phyloP scores from a whole-genome alignment of 1,140 invertebrate genomes.

The Arion vulgaris region DNA sequence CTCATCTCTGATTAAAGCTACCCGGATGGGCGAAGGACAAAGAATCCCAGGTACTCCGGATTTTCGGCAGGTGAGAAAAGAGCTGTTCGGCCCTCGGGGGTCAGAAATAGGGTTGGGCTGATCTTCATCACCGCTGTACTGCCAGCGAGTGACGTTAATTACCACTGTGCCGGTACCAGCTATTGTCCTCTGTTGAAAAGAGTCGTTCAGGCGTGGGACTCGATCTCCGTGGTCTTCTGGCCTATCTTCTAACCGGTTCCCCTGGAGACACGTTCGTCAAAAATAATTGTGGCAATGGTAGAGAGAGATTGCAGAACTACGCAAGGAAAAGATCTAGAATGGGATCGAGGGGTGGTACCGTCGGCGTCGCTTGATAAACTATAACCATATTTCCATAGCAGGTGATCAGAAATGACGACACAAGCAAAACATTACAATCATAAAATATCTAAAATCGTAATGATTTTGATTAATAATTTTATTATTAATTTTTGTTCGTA shows the following conservation, averaged over 20 bases:
- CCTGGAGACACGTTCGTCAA: not conserved
- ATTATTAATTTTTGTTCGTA: no score
- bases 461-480: no score
- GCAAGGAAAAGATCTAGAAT: not conserved
- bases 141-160: conserved; percentile 27
- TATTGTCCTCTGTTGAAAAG: conserved; percentile 13
- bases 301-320: not conserved
- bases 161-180: conserved; percentile 2
- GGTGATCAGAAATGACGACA: not conserved
- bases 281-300: not conserved
- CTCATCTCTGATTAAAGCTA: not conserved
- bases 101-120: not conserved
- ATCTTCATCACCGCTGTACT: conserved; percentile 23
- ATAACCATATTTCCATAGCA: not conserved
- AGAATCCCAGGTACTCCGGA: not conserved
- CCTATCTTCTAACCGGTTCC: not conserved
- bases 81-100: not conserved
- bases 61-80: not conserved
- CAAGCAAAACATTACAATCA: no score
- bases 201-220: conserved; percentile 10
- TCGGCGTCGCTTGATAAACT: not conserved
- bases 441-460: no score
- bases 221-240: not conserved
- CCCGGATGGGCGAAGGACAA: conserved; percentile 3
- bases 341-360: not conserved